Conservation (phyloP, 2,888 invertebrate genomes). For the Cacoxenus indagator region DNA sequence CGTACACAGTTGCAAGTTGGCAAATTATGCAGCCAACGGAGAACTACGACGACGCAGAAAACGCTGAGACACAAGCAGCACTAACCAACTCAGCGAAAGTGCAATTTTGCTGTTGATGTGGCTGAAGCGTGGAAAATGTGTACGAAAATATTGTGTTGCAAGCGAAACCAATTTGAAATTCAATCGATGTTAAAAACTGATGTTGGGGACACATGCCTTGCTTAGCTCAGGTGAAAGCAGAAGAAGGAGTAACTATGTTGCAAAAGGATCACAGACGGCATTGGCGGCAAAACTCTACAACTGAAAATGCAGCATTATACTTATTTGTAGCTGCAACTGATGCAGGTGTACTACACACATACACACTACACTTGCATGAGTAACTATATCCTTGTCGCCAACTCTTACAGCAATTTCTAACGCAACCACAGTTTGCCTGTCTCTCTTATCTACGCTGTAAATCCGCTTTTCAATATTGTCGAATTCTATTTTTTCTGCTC, state of each 20-base stretch:
- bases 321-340: neutral
- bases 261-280: too few species aligned
- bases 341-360: neutral
- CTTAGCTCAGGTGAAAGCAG: neutral
- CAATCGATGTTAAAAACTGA: conserved; percentile 8
- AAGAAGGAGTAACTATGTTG: too few species aligned
- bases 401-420: neutral
- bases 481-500: neutral
- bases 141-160: neutral
- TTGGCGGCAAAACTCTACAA: neutral
- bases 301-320: conserved; percentile 3
- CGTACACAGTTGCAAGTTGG: neutral
- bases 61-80: neutral
- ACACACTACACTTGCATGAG: neutral
- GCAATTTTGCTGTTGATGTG: neutral
- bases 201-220: too few species aligned
- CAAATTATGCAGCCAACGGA: conserved; percentile 11
- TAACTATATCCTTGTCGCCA: neutral
- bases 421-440: neutral
- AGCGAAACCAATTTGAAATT: conserved; percentile 15
- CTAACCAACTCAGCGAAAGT: conserved; percentile 13
- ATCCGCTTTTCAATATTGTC: neutral
- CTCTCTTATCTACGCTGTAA: neutral
- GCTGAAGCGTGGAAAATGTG: neutral
- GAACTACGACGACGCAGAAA: neutral